Conservation (phyloP, 2,888 invertebrate genomes). For the Andrena fulva region DNA sequence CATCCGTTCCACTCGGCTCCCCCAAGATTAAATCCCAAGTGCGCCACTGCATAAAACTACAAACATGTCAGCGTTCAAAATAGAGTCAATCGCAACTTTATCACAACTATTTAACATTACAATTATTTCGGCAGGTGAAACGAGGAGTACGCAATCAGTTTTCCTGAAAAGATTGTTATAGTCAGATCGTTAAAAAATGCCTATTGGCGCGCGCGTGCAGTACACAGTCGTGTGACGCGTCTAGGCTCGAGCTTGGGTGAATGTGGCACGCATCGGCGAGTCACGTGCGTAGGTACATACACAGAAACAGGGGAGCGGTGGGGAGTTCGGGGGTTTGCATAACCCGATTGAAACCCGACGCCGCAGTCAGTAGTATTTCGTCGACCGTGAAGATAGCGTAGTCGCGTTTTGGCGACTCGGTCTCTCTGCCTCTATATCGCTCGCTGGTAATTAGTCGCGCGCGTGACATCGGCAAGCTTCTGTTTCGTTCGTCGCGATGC, state of each 20-base stretch:
- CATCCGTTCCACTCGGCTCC: no score
- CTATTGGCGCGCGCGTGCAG: not conserved
- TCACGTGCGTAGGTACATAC: conserved; percentile 50
- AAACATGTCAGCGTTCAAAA: no score
- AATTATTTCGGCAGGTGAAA: not conserved
- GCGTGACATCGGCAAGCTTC: not conserved
- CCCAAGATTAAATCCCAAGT: no score
- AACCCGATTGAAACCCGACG: conserved; percentile 53
- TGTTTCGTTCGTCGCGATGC: conserved; percentile 29
- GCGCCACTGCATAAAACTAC: no score
- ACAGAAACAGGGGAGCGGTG: conserved; percentile 22
- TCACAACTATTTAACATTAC: no score
- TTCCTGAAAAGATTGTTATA: not conserved
- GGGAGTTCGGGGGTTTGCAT: conserved; percentile 49
- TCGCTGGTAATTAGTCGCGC: not conserved
- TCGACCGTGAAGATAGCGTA: conserved; percentile 14
- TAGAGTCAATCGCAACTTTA: no score
- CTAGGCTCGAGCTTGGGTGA: conserved; percentile 12
- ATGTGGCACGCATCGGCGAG: conserved; percentile 25
- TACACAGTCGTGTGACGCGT: not conserved
- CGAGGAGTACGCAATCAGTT: not conserved
- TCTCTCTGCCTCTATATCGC: not conserved
- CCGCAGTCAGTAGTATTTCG: conserved; percentile 56
- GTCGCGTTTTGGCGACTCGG: conserved; percentile 9
- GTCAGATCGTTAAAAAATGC: not conserved